phyloP scores from a whole-genome alignment of 2,888 invertebrate species.

The Tridacna crocea region DNA sequence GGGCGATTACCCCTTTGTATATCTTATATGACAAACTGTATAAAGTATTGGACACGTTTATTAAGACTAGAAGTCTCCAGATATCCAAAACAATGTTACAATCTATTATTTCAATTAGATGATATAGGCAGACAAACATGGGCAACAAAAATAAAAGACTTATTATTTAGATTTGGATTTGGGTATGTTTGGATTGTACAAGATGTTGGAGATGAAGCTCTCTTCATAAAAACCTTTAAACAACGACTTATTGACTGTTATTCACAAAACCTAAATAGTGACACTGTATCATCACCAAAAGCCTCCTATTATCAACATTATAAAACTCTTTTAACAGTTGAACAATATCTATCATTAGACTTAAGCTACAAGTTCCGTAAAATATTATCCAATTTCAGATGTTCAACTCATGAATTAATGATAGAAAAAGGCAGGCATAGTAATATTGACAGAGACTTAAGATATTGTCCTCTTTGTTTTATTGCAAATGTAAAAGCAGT shows the following conservation, averaged over 20 bases:
- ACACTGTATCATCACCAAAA: not conserved
- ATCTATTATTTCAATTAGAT: slow-evolving; percentile 22
- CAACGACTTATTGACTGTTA: slow-evolving; percentile 20
- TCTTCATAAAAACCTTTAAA: slow-evolving; percentile 10
- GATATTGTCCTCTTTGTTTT: slow-evolving; percentile 29
- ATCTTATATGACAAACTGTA: slow-evolving; percentile 23
- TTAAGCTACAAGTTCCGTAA: slow-evolving; percentile 10
- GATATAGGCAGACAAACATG: slow-evolving; percentile 29
- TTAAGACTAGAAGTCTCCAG: slow-evolving; percentile 11
- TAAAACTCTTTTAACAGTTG: slow-evolving; percentile 18
- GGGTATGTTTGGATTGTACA: slow-evolving; percentile 30
- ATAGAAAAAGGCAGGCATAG: slow-evolving; percentile 41
- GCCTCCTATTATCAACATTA: slow-evolving; percentile 1
- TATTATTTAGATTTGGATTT: slow-evolving; percentile 28
- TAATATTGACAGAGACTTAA: slow-evolving; percentile 31
- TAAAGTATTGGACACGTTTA: slow-evolving; percentile 34
- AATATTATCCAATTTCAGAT: slow-evolving; percentile 28
- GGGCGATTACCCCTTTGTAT: not conserved
- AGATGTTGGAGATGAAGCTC: slow-evolving; percentile 23
- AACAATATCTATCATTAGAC: slow-evolving; percentile 19
- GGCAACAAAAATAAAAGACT: slow-evolving; percentile 22
- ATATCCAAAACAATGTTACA: slow-evolving; percentile 36
- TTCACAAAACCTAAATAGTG: slow-evolving; percentile 8
- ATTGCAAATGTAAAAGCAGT: slow-evolving; percentile 25
- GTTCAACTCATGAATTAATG: slow-evolving; percentile 30